Base-by-base conservation (phyloP, 2,888 invertebrate genomes). In the Metalampra italica region DNA sequence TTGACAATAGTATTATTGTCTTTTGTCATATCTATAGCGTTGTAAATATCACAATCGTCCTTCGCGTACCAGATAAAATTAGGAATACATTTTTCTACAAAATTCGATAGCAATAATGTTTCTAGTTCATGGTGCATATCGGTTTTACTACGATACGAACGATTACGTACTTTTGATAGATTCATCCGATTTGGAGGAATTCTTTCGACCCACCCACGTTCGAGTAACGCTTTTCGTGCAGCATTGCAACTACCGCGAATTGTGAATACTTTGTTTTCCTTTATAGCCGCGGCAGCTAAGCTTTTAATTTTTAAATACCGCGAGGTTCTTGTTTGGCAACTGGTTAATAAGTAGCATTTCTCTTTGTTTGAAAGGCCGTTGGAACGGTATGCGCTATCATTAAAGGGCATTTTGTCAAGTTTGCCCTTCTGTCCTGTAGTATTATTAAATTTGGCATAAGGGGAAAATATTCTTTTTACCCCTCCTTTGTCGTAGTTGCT, bases 201-300 rank as follows among this genome's bases (percentile, higher is more conserved):
- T 76, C 94, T 95, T 75, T 95, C 95, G 1, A 95, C 79, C 95
- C 95, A 95, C 0, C 94, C 95, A 34, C 88, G 82, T 40, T 91
- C 89, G 41, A 91, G 58, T 49, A 95, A 77, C 0, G 94, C 92
- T 56, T 83, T 86, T 42, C 92, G 80, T 9, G 94, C 78, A 1
- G 90, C 78, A 22, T 76, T 78, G 57, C 85, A 91, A 41, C 64
- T 67, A 4, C 93, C 93, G 45, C 84, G 80, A 14, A 93, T 74
- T 1, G 90, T 82, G 68, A 91, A 92, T 55, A 91, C 90, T 75
- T 91, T 92, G 48, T 75, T 79, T 9, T 87, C 67, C 55, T 67
- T 71, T 47, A 90, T 85, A n/a, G 92, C 92, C 43, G 59, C 64
- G 7, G 81, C 69, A 11, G 91, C 91, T 54, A 82, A 68, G 3